These are phyloP conservation scores for Notolabrus celidotus DNA, from an alignment of 2,797 vertebrate genomes.

Conservation along the genomic window DNA sequence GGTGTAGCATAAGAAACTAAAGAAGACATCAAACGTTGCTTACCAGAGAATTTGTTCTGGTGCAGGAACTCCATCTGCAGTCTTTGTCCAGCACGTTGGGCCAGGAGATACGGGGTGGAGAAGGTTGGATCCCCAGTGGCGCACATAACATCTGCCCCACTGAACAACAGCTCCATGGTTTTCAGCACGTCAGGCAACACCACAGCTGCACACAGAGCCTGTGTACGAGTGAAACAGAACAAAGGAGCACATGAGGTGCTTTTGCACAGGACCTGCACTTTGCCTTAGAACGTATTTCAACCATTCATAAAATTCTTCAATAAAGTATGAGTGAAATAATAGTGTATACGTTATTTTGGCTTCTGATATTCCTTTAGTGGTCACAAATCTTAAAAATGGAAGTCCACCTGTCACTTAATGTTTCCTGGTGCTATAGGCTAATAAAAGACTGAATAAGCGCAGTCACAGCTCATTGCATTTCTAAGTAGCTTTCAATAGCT, in stretches of 20 bases:
- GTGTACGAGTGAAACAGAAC: conserved; percentile 15
- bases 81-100: conserved; percentile 92
- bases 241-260: neutral
- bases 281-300: neutral
- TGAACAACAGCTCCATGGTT: conserved; percentile 93
- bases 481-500: conserved; percentile 31
- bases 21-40: neutral
- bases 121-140: conserved; percentile 90
- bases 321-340: conserved; percentile 6
- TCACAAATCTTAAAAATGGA: conserved; percentile 12
- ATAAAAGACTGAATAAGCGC: conserved; percentile 29
- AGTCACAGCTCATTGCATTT: conserved; percentile 37
- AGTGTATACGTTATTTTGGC: neutral
- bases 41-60: conserved; percentile 96
- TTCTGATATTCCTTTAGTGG: conserved; percentile 17
- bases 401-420: conserved; percentile 29
- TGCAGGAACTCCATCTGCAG: conserved; percentile 98
- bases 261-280: neutral
- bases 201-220: conserved; percentile 93
- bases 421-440: conserved; percentile 18
- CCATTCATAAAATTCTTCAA: conserved; percentile 7
- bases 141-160: conserved; percentile 95
- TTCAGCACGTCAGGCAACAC: conserved; percentile 89
- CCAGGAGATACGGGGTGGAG: conserved; percentile 94
- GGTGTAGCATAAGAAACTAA: neutral